Conservation (phyloP, 30 jellyfish, hydroid and myxozoan species). For the Sanderia malayensis region DNA sequence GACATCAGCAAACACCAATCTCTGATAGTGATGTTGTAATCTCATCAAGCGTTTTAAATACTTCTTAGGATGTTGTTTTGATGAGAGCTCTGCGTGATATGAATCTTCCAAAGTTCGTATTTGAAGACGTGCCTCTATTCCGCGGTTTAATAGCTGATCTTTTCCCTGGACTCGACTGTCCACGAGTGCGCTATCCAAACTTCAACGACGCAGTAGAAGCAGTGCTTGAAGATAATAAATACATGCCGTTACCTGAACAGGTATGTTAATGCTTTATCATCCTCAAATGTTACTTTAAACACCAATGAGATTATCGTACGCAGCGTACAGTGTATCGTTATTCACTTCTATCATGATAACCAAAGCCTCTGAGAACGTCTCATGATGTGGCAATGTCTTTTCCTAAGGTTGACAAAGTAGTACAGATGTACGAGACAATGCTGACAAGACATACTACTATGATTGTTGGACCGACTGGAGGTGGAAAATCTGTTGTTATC, state of each 20-base stretch:
- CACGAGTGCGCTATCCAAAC: conserved; percentile 93
- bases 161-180: conserved; percentile 99
- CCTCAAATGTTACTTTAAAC: too few species aligned
- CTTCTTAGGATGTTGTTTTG: conserved; percentile 84
- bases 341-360: too few species aligned
- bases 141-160: conserved; percentile 92
- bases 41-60: too few species aligned
- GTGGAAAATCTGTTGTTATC: conserved; percentile 98
- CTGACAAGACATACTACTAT: conserved; percentile 97
- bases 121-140: conserved; percentile 95
- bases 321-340: too few species aligned
- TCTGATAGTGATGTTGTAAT: too few species aligned
- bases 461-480: conserved; percentile 99
- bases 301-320: too few species aligned
- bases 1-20: too few species aligned
- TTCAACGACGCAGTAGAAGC: conserved; percentile 85
- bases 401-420: conserved; percentile 94
- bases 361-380: too few species aligned
- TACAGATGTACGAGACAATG: conserved; percentile 99
- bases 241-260: conserved; percentile 76
- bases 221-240: conserved; percentile 65
- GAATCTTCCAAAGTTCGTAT: conserved; percentile 97
- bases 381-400: background rate
- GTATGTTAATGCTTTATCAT: too few species aligned
- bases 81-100: conserved; percentile 98